These are phyloP conservation scores for Hydrotaea diabolus DNA, from an alignment of 2,888 invertebrate genomes.

Conservation along the genomic window DNA sequence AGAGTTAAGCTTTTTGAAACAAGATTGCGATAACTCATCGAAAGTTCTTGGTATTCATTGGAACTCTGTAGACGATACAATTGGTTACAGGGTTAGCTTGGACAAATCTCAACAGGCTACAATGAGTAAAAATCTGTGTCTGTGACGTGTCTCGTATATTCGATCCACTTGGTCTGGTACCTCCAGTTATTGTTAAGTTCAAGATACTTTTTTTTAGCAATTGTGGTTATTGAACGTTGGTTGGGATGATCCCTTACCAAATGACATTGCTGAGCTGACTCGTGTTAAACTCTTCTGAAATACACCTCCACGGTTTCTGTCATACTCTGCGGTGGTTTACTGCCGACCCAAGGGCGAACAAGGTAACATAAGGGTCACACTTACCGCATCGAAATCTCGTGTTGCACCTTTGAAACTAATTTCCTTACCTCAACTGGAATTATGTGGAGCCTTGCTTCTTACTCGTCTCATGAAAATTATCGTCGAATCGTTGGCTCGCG, in stretches of 20 bases:
- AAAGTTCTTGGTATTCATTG: constrained; percentile 37
- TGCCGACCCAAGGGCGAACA: too few relatives aligned
- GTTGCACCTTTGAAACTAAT: too few relatives aligned
- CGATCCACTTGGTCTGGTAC: constrained; percentile 38
- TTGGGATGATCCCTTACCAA: constrained; percentile 47
- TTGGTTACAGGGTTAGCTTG: constrained; percentile 22
- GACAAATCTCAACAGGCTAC: background rate
- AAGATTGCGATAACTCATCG: background rate
- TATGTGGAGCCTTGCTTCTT: too few relatives aligned
- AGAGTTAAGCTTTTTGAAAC: background rate
- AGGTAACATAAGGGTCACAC: too few relatives aligned
- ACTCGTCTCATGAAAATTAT: background rate
- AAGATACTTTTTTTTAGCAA: constrained; percentile 45
- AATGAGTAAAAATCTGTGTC: too few relatives aligned
- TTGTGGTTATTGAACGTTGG: too few relatives aligned
- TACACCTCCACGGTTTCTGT: too few relatives aligned
- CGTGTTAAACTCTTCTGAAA: too few relatives aligned
- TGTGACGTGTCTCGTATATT: constrained; percentile 42
- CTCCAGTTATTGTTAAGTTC: constrained; percentile 44
- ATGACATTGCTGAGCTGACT: background rate
- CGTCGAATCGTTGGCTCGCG: background rate
- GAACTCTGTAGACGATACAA: background rate
- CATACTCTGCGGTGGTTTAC: too few relatives aligned
- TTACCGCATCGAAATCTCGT: too few relatives aligned
- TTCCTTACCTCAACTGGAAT: too few relatives aligned